Conservation (phyloP, 1,140 invertebrate genomes). For the Aphelinus certus region DNA sequence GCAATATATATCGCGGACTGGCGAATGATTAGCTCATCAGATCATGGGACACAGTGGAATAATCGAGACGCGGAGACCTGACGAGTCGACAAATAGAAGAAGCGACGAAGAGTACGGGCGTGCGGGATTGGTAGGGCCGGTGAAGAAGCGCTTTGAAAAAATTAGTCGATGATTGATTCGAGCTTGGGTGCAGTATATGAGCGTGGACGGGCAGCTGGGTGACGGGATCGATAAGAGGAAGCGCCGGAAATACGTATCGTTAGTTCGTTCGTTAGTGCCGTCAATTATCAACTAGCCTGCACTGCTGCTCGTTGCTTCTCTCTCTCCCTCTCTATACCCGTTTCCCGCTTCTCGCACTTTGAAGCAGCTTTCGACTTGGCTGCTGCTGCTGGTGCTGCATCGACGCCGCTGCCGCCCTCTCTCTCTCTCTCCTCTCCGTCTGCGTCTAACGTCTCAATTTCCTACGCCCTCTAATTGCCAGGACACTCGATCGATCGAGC, state of each 20-base stretch:
- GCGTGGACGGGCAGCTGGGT: neutral
- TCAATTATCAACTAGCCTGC: conserved; percentile 38
- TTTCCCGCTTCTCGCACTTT: conserved; percentile 41
- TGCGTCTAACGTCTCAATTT: conserved; percentile 39
- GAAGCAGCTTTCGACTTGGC: conserved; percentile 14
- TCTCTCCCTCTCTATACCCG: conserved; percentile 43
- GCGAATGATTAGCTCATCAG: too few relatives aligned
- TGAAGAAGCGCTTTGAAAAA: neutral
- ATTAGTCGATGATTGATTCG: conserved; percentile 32
- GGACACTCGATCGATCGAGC: conserved; percentile 35
- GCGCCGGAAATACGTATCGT: conserved; percentile 38
- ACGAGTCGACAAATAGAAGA: too few relatives aligned
- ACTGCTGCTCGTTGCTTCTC: conserved; percentile 19
- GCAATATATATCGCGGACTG: too few relatives aligned
- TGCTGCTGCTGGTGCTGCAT: neutral
- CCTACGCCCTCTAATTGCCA: conserved; percentile 35
- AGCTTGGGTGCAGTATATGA: neutral
- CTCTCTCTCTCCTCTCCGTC: neutral
- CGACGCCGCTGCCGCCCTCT: neutral
- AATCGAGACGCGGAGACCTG: too few relatives aligned
- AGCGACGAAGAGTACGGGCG: too few relatives aligned
- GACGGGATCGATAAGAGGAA: conserved; percentile 29
- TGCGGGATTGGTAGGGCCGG: neutral
- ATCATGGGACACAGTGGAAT: too few relatives aligned
- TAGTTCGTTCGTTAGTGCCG: conserved; percentile 39